Conservation (phyloP, 2,113 vertebrate species). For the Myotis davidii region DNA sequence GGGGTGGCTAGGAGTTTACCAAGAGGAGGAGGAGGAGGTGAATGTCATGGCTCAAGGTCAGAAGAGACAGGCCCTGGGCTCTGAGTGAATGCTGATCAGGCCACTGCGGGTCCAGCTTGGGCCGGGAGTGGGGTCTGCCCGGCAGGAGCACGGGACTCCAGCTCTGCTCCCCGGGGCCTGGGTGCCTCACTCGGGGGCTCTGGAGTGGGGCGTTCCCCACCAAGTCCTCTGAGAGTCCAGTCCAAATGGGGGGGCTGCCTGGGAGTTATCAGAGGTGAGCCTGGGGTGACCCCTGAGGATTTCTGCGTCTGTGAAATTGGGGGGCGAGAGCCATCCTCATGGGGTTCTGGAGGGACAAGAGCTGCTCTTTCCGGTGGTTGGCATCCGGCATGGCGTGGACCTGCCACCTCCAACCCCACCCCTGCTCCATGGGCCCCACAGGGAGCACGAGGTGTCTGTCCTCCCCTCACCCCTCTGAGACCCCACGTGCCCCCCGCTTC, state of each 20-base stretch:
- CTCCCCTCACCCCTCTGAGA: not conserved
- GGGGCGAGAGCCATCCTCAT: fast-evolving
- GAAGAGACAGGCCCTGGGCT: too few species aligned
- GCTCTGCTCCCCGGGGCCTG: too few species aligned
- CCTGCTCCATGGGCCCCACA: fast-evolving
- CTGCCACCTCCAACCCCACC: fast-evolving
- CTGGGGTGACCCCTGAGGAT: not conserved
- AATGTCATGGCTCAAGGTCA: too few species aligned
- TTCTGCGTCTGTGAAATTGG: not conserved
- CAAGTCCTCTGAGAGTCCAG: not conserved
- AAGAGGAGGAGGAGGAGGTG: too few species aligned
- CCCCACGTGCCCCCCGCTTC: fast-evolving
- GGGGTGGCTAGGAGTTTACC: too few species aligned
- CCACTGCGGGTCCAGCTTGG: too few species aligned
- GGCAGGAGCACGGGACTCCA: too few species aligned
- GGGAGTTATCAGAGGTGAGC: not conserved
- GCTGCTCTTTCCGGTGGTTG: fast-evolving
- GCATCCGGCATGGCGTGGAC: fast-evolving
- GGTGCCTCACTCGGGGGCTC: too few species aligned
- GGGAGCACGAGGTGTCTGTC: not conserved
- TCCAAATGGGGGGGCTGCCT: not conserved
- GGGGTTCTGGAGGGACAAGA: fast-evolving
- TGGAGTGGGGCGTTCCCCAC: not conserved
- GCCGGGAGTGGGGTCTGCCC: too few species aligned
- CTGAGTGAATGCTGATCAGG: too few species aligned